phyloP scores from a whole-genome alignment of 2,797 vertebrate genomes.

The Onychomys leucogaster region DNA sequence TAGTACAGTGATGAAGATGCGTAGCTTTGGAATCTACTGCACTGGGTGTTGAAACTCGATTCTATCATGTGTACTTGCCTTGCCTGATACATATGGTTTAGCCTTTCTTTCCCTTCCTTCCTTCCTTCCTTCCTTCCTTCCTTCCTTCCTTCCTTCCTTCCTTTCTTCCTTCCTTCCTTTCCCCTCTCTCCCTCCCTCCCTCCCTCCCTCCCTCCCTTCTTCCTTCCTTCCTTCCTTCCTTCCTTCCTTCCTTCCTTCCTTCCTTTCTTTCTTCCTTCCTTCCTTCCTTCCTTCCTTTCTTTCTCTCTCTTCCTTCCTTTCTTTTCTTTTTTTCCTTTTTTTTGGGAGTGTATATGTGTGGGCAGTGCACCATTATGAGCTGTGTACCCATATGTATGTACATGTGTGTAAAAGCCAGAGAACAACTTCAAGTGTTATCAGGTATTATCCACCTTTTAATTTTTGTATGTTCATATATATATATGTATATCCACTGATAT shows the following conservation, averaged over 20 bases:
- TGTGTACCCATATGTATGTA: neutral
- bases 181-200: fast-evolving
- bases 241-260: no score
- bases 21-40: fast-evolving
- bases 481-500: neutral
- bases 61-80: neutral
- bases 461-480: no score
- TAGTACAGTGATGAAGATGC: fast-evolving
- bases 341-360: neutral
- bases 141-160: no score
- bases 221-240: neutral
- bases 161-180: fast-evolving
- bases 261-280: fast-evolving
- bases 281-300: no score
- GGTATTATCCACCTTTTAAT: neutral
- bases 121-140: neutral
- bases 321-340: neutral
- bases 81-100: neutral
- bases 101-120: fast-evolving
- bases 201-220: fast-evolving
- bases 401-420: neutral
- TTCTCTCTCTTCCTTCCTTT: no score
- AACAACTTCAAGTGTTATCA: neutral
- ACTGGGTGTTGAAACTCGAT: neutral
- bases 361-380: neutral